Conservation (phyloP, 2,797 vertebrate genomes). For the Dipus sagitta region DNA sequence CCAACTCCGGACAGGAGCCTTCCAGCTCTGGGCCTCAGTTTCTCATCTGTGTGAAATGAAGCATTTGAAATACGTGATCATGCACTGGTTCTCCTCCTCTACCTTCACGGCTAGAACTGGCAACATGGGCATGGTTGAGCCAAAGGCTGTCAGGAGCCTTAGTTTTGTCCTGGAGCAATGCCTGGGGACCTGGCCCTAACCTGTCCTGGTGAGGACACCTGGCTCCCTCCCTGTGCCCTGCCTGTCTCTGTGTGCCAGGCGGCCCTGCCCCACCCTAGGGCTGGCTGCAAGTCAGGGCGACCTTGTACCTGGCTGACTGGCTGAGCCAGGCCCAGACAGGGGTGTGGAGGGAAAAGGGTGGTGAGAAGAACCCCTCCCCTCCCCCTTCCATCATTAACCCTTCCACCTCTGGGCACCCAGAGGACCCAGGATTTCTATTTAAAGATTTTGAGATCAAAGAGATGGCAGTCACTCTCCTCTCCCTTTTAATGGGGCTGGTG, state of each 20-base stretch:
- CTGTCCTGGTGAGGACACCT: constrained; percentile 78
- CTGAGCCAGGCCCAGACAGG: constrained; percentile 80
- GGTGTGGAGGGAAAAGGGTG: constrained; percentile 66
- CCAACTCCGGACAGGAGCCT: constrained; percentile 5
- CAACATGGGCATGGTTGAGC: neutral
- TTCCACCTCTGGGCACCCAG: constrained; percentile 57
- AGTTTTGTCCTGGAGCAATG: constrained; percentile 67
- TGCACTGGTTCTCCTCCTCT: neutral
- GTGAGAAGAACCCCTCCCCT: constrained; percentile 64
- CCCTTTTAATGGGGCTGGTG: constrained; percentile 60
- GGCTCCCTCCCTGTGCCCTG: constrained; percentile 67
- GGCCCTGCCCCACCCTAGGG: constrained; percentile 79
- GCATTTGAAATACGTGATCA: neutral
- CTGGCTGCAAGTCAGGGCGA: constrained; percentile 82
- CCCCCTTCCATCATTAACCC: constrained; percentile 77
- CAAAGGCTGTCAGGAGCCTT: constrained; percentile 20
- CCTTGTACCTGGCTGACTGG: constrained; percentile 84
- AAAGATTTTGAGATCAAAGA: constrained; percentile 73
- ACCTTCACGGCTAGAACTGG: neutral
- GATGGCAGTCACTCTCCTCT: constrained; percentile 37
- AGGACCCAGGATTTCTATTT: constrained; percentile 59
- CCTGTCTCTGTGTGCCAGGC: constrained; percentile 75
- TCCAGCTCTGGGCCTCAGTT: constrained; percentile 40
- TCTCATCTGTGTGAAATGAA: constrained; percentile 63
- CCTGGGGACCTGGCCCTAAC: constrained; percentile 77